Evolutionary conservation across 2,113 vertebrate species (phyloP), one percentile per base, ranked within the genome.

Genomic region (Caracal caracal): DNA sequence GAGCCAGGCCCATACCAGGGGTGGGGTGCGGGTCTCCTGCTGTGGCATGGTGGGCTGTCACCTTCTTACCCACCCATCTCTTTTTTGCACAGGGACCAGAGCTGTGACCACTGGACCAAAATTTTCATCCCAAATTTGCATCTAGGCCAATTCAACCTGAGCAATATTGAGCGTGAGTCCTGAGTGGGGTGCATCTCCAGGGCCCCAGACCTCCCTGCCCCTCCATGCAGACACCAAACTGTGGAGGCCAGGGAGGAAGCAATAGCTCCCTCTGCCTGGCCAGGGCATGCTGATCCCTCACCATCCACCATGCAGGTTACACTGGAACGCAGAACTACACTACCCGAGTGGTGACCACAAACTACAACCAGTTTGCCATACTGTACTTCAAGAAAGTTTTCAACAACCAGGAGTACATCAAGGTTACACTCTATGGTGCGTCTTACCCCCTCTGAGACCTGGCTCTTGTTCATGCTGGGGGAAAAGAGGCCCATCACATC

Each of bases 391-490:
- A 98, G 96, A 99, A 99, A 96, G 98, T 97, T 51, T 98, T 96
- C 47, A 84, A 94, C 0, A 98, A 88, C 0, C 81, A 83, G 1
- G 97, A 98, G 4, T 98, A 98, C 85, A 98, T 98, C 96, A 99
- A 99, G 97, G 98, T 98, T 93, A 98, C 98, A 81, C 98, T 99
- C 66, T 99, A 99, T 7, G 98, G 99, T 99, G 98, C 1, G 99
- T 98, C 15, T 33, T 28, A 0, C 0, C 9, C 11, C 40, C 6
- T 0, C 0, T 2, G 24, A 33, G 30, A 16, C 28, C 37, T 3
- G 2, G 12, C 3, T 59, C n/a, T 70, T 0, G 2, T 6, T 47
- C 68, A 56, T 6, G 0, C 6, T 10, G 51, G 13, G 24, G 59
- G 15, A 10, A 10, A 49, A 28, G 28, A 22, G 20, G 35, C 37